Evolutionary conservation across 92 coral and sea anemone species (phyloP), one percentile per base, ranked within the genome.

Genomic region (Siderastrea radians): DNA sequence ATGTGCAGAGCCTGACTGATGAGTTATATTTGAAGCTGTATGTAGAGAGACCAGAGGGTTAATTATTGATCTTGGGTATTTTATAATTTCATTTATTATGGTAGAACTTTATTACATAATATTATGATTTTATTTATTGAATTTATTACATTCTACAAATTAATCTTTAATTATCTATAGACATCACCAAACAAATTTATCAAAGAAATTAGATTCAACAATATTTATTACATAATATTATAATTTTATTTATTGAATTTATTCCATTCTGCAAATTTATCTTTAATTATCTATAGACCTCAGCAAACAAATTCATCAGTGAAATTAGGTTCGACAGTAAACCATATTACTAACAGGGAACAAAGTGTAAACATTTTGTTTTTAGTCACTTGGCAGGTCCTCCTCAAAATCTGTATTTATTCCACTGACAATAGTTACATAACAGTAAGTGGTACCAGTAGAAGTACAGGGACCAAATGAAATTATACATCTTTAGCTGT

Each of bases 371-470:
- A 19, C 47, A 68, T 38, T 68, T 68, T 16, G 74, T 68, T 16
- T 68, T 15, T 44, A 68, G 47, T 68, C 74, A 68, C 74, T 68
- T 68, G 74, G 0, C 74, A 68, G 74, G 74, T 68, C 16, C 2
- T 45, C 17, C 74, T 68, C 74, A 68, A 68, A 68, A 68, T 68
- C 74, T 68, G 74, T 68, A 68, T 68, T 15, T 7, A 68, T 68
- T 68, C 74, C 47, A 68, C 74, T 68, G 17, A 68, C 74, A 68
- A 68, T n/a, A n/a, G 74, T 68, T 68, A 68, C 74, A 68, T 68
- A 15, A 68, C 17, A 68, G 74, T 68, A 68, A 68, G 74, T 68
- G 47, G 47, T 68, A 46, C 45, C 16, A 46, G 74, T 68, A 68
- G 47, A 19, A 66, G 71, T 7, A 66, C 71, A 66, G 14, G 14